Evolutionary conservation across 2,797 vertebrate species (phyloP), one percentile per base, ranked within the genome.

Genomic region (Hydrocynus forskahlii): DNA sequence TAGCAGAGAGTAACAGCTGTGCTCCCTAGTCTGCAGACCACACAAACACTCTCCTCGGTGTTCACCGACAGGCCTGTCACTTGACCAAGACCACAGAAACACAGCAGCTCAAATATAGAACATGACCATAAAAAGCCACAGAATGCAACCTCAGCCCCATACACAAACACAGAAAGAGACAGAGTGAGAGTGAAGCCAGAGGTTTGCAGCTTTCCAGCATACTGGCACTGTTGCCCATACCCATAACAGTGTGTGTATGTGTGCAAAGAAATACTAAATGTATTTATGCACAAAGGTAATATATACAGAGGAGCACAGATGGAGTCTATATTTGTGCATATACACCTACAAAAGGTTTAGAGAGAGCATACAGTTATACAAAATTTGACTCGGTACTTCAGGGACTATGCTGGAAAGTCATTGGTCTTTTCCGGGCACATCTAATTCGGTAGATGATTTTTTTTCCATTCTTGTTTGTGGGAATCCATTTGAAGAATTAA

Each of bases 41-140:
- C 84, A 83, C 84, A 82, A 75, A 23, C 66, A 45, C 80, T 63
- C 81, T 81, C 85, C 86, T 78, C 83, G 82, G 68, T 69, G 72
- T 69, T 50, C 38, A 85, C 78, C 78, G 84, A 88, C 78, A 57
- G 84, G 83, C 72, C 81, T 35, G 71, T 84, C 81, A 86, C 76
- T 75, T 84, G 86, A 87, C 76, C 84, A 67, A 63, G 64, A 75
- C 79, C 81, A 81, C 83, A 78, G 74, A 79, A 78, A 90, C 92
- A 94, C 93, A 93, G 92, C 16, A 13, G 87, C 88, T 96, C 94
- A 97, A 98, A 98, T 97, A 97, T 98, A 99, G 97, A 99, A 98
- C 97, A 99, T 98, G 97, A 95, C 97, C 97, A 97, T 99, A 99
- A 98, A 99, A 97, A 98, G 97, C 94, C 96, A 97, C 84, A 89